Base-by-base conservation (phyloP, 2,888 invertebrate species). In the Stenoptilia bipunctidactyla region DNA sequence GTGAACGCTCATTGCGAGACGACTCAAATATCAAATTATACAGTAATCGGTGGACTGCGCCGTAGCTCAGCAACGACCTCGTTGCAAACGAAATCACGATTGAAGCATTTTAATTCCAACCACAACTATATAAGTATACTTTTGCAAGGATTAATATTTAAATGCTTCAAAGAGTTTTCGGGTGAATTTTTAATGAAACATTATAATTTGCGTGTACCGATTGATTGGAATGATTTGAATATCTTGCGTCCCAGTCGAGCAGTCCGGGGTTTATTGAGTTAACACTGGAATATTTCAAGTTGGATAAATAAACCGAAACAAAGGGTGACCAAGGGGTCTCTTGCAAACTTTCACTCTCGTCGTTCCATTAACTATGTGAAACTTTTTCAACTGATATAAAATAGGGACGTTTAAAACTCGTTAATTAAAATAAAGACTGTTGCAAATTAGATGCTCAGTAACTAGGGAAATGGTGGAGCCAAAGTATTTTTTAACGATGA, bases 221-320 rank as follows among this genome's bases (percentile, higher is more conserved):
- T 77, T 79, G 79, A 80, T 82, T 76, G 73, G 66, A 67, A 71
- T 55, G 56, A 62, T 79, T 82, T 77, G 68, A 76, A 79, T 76
- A 72, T 71, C 69, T 72, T 66, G 69, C 63, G 66, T 65, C 57
- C 71, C 72, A 69, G 70, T 67, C 69, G 63, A 64, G 56, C 57
- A 56, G 53, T 49, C 20, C 4, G 48, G 50, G 50, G 52, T 13
- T 68, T 70, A 76, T 76, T 70, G 65, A 68, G 71, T 79, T 77
- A 77, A 61, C 60, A 56, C 56, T 60, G 61, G 66, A 76, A 74
- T 73, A 70, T 75, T 76, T 73, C 61, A 13, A 8, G 4, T 20
- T 43, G 44, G 39, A 57, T 55, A 71, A 76, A 74, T 72, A 74
- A 72, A 68, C 58, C 61, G 53, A 49, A 60, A 62, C 53, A 59